Evolutionary conservation across 2,113 vertebrate genomes (phyloP), one percentile per base, ranked within the genome.

Genomic region (Cryptotis parvus): DNA sequence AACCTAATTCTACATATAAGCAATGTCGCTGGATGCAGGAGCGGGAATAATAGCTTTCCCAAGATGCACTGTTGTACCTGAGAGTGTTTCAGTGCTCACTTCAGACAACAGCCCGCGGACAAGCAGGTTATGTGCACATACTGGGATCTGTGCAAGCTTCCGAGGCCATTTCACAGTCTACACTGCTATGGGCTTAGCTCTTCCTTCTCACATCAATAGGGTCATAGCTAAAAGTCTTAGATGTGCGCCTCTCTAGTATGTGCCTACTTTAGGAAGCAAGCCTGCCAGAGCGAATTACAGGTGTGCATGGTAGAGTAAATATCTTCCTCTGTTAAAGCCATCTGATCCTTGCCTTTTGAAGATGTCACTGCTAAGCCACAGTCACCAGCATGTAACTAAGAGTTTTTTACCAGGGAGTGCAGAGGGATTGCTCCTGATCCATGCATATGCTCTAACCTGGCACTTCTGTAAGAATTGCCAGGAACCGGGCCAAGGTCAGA

Each of bases 261-360:
- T 33, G 43, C 43, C 75, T 45, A n/a, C 35, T 41, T 0, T 3
- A 8, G 45, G 11, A 92, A 61, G 24, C 37, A 41, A 5, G 83
- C n/a, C n/a, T n/a, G n/a, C n/a, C n/a, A n/a, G n/a, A 5, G 83
- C 6, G 0, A 78, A 94, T 91, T 76, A 89, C 65, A 94, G 91
- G 85, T 29, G 1, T 66, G 88, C 80, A 68, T 66, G 9, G 24
- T 37, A 80, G 43, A 79, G 82, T 66, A 83, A 80, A 91, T 75
- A 33, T 76, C 84, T 94, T 43, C 72, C 26, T 49, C 81, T 72
- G 27, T 76, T 72, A 87, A 63, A 91, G 61, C 63, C 76, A 55
- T 9, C 43, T 83, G 43, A 72, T 43, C 70, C 52, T 68, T 39
- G 84, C 52, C 68, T 80, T 93, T 69, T 45, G 52, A 93, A 83